Base-by-base conservation (phyloP, 1,140 invertebrate species). In the Drosophila parabipectinata region DNA sequence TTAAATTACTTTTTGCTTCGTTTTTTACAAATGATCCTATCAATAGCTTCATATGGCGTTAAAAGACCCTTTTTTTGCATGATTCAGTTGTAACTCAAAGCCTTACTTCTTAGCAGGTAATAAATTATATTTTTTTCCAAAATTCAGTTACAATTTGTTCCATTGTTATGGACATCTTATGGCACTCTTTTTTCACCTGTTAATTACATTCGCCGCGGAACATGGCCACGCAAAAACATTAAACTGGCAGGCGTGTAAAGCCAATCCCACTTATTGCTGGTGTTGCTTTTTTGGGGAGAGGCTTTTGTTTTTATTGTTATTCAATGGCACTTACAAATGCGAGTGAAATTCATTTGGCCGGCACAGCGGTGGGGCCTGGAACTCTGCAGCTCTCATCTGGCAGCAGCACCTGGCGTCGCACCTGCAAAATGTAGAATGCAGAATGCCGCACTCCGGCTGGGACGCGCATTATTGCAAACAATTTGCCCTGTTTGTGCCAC, bases 391-490 rank as follows among this genome's bases (percentile, higher is more conserved):
- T 32, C 44, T 48, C 63, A 63, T 59, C 58, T 66, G 59, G 63
- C 68, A 64, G 47, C 24, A 26, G 51, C 50, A 69, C 48, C 53
- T 69, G 67, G 55, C 51, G 34, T 41, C 63, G 50, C 58, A 62
- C 69, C 75, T 79, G 57, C 67, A 56, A 48, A 4, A 26, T 44
- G 26, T 26, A 8, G 24, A 28, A 48, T 28, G 18, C 37, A 28
- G 55, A 67, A 15, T 62, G 41, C 52, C 59, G 73, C 80, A 75
- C 71, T 78, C 59, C 71, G 63, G 54, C 73, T 87, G 82, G 60
- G 69, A 82, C 78, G 83, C 64, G 83, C 76, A 88, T 88, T 88
- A 88, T 88, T 88, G 76, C 79, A 88, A 88, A 88, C 83, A 88
- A 83, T 88, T 88, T 88, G 79, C 79, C 67, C 72, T 79, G 80